Conservation (phyloP, 1,140 invertebrate genomes). For the Thrips palmi region DNA sequence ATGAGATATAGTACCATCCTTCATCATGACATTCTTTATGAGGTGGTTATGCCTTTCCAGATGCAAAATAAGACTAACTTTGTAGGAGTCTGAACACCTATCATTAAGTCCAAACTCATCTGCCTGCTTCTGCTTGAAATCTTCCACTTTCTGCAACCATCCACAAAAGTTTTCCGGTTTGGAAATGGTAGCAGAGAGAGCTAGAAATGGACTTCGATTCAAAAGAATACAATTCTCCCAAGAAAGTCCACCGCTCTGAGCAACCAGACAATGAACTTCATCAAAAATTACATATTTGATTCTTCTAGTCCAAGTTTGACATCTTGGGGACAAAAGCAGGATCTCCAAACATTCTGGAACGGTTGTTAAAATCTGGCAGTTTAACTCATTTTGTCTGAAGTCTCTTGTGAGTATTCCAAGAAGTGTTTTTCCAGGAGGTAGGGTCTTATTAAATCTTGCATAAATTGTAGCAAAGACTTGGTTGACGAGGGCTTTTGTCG, state of each 20-base stretch:
- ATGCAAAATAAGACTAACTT: conserved; percentile 13
- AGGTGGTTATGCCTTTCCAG: conserved; percentile 14
- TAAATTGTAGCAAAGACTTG: conserved; percentile 16
- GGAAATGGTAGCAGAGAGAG: conserved; percentile 15
- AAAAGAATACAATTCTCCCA: conserved; percentile 15
- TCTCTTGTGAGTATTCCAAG: conserved; percentile 16
- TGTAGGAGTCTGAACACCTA: no score
- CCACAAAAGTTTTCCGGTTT: conserved; percentile 11
- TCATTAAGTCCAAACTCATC: neutral
- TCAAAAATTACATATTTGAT: conserved; percentile 16
- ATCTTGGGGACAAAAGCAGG: conserved; percentile 13
- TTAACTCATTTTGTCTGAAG: conserved; percentile 12
- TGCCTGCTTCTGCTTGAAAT: conserved; percentile 13
- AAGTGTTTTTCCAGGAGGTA: conserved; percentile 13
- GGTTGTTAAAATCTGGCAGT: conserved; percentile 14
- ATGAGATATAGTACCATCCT: conserved; percentile 9
- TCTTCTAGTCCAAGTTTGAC: conserved; percentile 12
- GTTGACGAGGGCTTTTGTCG: conserved; percentile 17
- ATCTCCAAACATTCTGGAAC: conserved; percentile 16
- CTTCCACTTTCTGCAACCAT: conserved; percentile 14
- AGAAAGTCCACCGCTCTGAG: conserved; percentile 10
- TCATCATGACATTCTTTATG: conserved; percentile 12
- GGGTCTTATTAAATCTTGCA: conserved; percentile 14
- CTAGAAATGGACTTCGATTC: conserved; percentile 15
- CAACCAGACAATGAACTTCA: conserved; percentile 16